Conservation (phyloP, 64 coral and sea anemone species). For the Acropora tenuis region DNA sequence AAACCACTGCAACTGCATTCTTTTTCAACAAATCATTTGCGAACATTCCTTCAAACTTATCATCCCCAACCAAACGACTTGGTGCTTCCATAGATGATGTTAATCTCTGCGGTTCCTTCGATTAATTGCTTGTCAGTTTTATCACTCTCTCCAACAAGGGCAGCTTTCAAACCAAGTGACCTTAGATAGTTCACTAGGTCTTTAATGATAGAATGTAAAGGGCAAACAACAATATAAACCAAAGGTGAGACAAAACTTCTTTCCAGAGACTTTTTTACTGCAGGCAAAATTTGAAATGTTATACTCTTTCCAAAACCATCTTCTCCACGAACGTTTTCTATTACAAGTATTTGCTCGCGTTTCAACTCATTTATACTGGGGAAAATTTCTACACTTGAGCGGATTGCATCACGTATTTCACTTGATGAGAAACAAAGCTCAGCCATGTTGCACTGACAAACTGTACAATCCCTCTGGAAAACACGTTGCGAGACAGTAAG, state of each 20-base stretch:
- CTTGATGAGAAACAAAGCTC: background rate
- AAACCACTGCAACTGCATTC: constrained; percentile 7
- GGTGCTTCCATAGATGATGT: constrained; percentile 10
- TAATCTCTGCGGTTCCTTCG: background rate
- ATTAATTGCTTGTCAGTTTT: background rate
- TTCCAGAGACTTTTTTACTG: background rate
- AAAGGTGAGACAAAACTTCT: background rate
- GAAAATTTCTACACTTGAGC: background rate
- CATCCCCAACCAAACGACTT: background rate
- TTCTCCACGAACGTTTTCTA: constrained; percentile 9
- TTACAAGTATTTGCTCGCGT: constrained; percentile 5
- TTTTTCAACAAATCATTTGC: background rate
- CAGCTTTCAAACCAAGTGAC: constrained; percentile 2
- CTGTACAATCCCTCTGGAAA: background rate
- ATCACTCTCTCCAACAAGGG: constrained; percentile 2
- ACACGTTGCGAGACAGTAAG: background rate
- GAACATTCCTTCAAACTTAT: constrained; percentile 5
- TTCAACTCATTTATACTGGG: background rate
- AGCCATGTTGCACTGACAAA: background rate
- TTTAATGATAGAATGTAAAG: background rate
- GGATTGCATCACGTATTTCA: background rate
- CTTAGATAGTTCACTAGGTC: constrained; percentile 10
- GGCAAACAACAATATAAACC: constrained; percentile 2
- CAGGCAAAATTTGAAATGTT: constrained; percentile 18
- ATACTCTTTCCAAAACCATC: background rate